Evolutionary conservation across 92 coral and sea anemone genomes (phyloP), one percentile per base, ranked within the genome.

Genomic region (Meandrina meandrites): DNA sequence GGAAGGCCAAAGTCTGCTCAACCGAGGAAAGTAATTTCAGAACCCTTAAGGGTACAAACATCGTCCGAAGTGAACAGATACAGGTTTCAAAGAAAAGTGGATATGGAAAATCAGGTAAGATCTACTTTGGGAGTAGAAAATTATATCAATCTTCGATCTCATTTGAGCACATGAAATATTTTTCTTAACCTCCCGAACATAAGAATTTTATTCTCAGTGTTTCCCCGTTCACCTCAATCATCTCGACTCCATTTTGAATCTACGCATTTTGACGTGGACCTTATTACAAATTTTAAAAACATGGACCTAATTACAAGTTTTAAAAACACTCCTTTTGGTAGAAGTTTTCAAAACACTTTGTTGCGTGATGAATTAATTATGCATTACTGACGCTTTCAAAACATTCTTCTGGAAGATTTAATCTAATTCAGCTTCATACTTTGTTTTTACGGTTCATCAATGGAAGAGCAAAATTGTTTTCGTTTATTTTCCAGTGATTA

Each of bases 21-120:
- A 54, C 53, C 88, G 8, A 88, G 90, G 34, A 89, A 91, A 86
- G 40, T 84, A 45, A 86, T 82, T 32, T 84, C 88, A 35, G 98
- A 95, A 80, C 99, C 99, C 3, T 70, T 92, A 70, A 87, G 98
- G 79, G 92, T 97, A 54, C 94, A 91, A 88, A 95, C 99, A 18
- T 91, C 99, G 71, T 86, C 99, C 36, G 97, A 95, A 90, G 98
- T 97, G 36, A 97, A 97, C 76, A 93, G 99, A 91, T 81, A 82
- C 80, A 90, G 98, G 75, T 95, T 95, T 83, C 99, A 97, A 86
- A 89, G 90, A 75, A 88, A 89, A 89, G 98, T 97, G 12, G 99
- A 97, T 67, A 86, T 76, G 64, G 99, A 97, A 84, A 97, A 97
- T 83, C 98, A 97, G 92, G 99, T 97, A 81, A 84, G 87, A 79